These are phyloP conservation scores for Odontamblyopus rebecca DNA, from an alignment of 2,797 vertebrate genomes.

Conservation along the genomic window DNA sequence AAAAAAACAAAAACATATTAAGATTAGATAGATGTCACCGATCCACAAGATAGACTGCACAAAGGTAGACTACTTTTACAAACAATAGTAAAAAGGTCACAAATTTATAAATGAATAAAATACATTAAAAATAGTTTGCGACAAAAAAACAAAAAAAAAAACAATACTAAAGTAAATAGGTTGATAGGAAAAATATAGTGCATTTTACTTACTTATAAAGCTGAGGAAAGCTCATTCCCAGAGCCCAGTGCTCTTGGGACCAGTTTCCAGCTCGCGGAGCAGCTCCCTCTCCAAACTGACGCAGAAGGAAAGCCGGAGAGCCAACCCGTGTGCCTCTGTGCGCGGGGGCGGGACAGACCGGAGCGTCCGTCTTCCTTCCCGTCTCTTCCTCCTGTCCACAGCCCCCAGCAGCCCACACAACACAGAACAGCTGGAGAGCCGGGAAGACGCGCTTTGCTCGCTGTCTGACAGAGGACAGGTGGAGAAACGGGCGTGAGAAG, in stretches of 20 bases:
- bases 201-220: conserved; percentile 37
- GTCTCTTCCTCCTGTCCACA: not conserved
- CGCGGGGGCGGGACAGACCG: conserved; percentile 46
- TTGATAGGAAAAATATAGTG: not conserved
- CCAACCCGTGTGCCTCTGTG: conserved; percentile 20
- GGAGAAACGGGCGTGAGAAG: conserved; percentile 31
- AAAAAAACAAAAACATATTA: no score
- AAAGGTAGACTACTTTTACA: not conserved
- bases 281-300: no score
- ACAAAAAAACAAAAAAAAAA: not conserved
- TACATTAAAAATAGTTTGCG: not conserved
- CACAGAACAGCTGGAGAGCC: conserved; percentile 63
- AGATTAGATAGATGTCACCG: no score
- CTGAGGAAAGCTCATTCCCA: not conserved
- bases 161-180: not conserved
- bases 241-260: not conserved
- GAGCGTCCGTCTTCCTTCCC: conserved; percentile 27
- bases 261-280: no score
- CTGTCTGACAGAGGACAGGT: conserved; percentile 51
- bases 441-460: conserved; percentile 58
- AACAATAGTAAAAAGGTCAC: not conserved
- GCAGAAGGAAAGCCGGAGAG: no score
- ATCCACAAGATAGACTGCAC: not conserved
- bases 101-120: not conserved
- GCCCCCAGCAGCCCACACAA: not conserved